Evolutionary conservation across 2,113 vertebrate genomes (phyloP).

Genomic region (Vicugna pacos): DNA sequence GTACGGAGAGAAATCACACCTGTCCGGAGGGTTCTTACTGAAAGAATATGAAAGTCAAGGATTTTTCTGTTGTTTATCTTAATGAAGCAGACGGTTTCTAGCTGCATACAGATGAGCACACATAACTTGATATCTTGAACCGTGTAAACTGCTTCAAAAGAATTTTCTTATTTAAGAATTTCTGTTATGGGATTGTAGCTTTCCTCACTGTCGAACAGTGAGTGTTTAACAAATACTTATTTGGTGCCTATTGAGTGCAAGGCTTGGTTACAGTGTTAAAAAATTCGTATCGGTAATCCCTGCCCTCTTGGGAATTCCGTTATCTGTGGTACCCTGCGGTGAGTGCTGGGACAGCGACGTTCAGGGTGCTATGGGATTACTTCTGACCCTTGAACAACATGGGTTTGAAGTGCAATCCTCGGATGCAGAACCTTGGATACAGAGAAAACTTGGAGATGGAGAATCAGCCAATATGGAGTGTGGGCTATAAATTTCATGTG

Average conservation of each 20-base stretch:
- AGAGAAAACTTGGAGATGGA: not conserved
- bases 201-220: not conserved
- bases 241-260: not conserved
- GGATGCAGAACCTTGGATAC: not conserved
- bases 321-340: too few species aligned
- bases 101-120: slow-evolving; percentile 18
- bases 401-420: not conserved
- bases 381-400: not conserved
- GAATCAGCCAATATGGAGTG: not conserved
- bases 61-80: not conserved
- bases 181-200: not conserved
- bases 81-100: slow-evolving; percentile 14
- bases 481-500: not conserved
- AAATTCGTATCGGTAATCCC: not conserved
- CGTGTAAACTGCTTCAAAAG: not conserved
- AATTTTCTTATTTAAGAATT: not conserved
- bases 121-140: slow-evolving; percentile 13
- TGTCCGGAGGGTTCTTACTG: not conserved
- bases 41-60: not conserved
- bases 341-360: not conserved
- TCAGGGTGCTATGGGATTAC: rapidly evolving
- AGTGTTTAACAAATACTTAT: not conserved
- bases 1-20: not conserved
- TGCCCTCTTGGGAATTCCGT: not conserved
- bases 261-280: not conserved